A percentile compares a stretch with the other conserved stretches of the same genome.
phyloP scores from a whole-genome alignment of 2,888 invertebrate genomes.

The Idaea straminata region DNA sequence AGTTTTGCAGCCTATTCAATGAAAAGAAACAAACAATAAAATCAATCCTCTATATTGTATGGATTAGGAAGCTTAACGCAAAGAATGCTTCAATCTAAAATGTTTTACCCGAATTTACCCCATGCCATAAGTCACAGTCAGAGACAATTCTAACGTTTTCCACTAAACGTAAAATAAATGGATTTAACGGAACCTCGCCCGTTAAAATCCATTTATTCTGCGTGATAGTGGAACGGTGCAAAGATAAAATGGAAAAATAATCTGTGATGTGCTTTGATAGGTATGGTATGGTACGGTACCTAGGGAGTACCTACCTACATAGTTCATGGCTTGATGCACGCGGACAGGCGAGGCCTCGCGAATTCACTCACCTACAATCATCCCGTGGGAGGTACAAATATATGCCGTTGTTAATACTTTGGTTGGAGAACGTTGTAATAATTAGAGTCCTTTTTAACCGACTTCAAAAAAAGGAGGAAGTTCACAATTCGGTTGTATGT shows the following conservation, averaged over 20 bases:
- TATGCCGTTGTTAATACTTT: too few species aligned
- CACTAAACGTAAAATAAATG: not conserved
- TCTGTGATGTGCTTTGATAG: constrained; percentile 2
- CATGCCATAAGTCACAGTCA: not conserved
- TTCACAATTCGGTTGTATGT: too few species aligned
- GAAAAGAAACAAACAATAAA: too few species aligned
- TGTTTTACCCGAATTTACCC: not conserved
- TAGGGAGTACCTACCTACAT: not conserved
- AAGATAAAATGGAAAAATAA: constrained; percentile 1
- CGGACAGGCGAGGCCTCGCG: not conserved
- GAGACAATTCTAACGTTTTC: not conserved
- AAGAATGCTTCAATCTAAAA: not conserved
- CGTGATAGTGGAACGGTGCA: not conserved
- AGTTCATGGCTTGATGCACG: not conserved
- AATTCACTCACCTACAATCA: not conserved
- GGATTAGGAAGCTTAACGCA: too few species aligned
- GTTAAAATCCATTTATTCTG: not conserved
- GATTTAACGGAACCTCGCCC: not conserved
- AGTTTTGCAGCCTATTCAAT: too few species aligned
- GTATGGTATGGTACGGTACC: not conserved
- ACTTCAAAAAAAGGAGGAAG: too few species aligned
- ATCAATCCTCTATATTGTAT: too few species aligned
- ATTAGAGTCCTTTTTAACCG: too few species aligned
- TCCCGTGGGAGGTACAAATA: not conserved
- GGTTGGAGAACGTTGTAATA: too few species aligned